A percentile compares a stretch with the other conserved stretches of the same genome.
Evolutionary conservation across 1,140 invertebrate species (phyloP).

Genomic region (Eufriesea mexicana): DNA sequence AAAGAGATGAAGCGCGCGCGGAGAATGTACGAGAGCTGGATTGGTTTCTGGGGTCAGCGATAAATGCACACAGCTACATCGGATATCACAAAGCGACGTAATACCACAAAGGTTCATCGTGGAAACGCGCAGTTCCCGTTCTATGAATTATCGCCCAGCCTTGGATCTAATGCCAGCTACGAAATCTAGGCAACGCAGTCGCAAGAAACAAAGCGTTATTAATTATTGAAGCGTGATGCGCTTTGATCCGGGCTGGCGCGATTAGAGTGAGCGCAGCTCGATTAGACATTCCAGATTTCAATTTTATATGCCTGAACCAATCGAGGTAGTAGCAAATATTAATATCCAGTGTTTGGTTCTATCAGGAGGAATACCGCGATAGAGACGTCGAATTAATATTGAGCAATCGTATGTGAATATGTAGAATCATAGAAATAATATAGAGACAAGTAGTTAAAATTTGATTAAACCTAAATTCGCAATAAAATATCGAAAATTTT

Average conservation of each 20-base stretch:
- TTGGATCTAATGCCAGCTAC: not conserved
- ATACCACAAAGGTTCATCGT: not conserved
- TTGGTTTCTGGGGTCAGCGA: not conserved
- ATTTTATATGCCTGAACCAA: not conserved
- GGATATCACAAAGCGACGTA: not conserved
- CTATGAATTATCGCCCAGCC: slow-evolving; percentile 9
- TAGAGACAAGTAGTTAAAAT: no score
- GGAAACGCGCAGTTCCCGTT: not conserved
- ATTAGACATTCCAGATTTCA: not conserved
- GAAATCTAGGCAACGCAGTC: not conserved
- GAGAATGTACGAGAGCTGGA: not conserved
- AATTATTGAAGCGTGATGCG: slow-evolving; percentile 28
- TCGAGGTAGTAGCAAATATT: not conserved
- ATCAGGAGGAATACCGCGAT: not conserved
- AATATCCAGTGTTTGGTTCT: not conserved
- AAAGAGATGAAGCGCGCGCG: not conserved
- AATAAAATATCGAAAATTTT: no score
- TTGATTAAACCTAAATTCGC: no score
- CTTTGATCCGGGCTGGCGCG: not conserved
- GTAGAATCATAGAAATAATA: no score
- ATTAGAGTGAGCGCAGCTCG: no score
- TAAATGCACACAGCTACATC: not conserved
- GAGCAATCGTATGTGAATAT: no score
- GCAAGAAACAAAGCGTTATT: slow-evolving; percentile 23
- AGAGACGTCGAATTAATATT: no score